Conservation (phyloP, 2,797 vertebrate genomes). For the Clangula hyemalis region DNA sequence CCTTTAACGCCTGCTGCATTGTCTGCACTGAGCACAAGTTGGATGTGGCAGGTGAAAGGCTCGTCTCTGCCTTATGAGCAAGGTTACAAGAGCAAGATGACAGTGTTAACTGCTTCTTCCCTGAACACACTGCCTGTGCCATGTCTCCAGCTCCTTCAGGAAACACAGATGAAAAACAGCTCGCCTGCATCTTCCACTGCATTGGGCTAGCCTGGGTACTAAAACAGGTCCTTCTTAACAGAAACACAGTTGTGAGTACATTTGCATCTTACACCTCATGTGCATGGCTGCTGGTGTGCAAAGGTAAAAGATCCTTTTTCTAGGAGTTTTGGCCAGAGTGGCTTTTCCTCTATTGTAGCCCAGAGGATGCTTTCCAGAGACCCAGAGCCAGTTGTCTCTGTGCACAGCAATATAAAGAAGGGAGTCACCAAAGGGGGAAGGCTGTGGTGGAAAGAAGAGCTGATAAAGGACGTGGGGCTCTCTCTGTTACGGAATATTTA, state of each 20-base stretch:
- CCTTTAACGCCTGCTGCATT: not conserved
- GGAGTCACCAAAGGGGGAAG: not conserved
- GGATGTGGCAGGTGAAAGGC: not conserved
- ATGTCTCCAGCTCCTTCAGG: not conserved
- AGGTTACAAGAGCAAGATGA: not conserved
- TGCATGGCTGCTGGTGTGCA: not conserved
- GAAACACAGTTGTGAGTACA: not conserved
- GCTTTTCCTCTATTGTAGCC: not conserved
- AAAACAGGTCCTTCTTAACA: not conserved
- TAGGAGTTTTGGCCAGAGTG: not conserved
- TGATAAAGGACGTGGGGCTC: not conserved
- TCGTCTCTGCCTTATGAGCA: not conserved
- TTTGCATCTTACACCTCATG: not conserved
- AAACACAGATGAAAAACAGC: not conserved
- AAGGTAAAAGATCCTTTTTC: not conserved
- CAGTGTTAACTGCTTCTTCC: not conserved
- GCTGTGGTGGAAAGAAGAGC: fast-evolving
- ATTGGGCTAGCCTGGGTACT: not conserved
- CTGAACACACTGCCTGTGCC: not conserved
- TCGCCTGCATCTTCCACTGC: not conserved
- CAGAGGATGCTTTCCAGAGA: not conserved
- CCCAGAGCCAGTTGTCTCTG: not conserved
- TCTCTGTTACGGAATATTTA: not conserved
- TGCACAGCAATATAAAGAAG: not conserved
- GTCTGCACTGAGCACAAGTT: not conserved